Evolutionary conservation across 2,113 vertebrate species (phyloP).

Genomic region (Alethe diademata): DNA sequence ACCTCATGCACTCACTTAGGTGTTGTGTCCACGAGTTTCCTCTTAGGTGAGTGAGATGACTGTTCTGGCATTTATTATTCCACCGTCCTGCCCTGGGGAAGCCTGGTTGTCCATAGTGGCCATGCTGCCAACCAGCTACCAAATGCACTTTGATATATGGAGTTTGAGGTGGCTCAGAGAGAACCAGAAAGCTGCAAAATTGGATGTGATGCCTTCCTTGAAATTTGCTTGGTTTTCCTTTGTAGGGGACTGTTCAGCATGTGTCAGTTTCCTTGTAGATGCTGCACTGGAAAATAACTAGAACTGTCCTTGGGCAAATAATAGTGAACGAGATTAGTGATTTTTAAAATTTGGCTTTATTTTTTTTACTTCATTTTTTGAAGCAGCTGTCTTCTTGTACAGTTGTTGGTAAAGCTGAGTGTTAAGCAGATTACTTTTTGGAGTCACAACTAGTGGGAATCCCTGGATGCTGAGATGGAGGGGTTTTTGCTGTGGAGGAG

Average conservation of each 20-base stretch:
- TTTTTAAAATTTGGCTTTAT: neutral
- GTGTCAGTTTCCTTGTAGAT: neutral
- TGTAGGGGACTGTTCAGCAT: neutral
- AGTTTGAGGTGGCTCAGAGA: neutral
- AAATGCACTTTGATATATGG: neutral
- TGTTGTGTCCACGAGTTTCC: neutral
- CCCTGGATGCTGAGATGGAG: neutral
- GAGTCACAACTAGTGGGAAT: neutral
- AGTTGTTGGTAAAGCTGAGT: neutral
- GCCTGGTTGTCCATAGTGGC: neutral
- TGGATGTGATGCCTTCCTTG: neutral
- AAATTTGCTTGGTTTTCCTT: neutral
- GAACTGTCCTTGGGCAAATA: neutral
- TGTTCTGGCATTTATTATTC: accelerated
- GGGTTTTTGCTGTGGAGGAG: neutral
- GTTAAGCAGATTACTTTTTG: neutral
- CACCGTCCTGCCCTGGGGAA: accelerated
- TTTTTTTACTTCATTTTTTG: neutral
- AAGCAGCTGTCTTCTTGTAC: neutral
- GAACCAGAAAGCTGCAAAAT: neutral
- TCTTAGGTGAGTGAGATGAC: neutral
- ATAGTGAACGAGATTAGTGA: neutral
- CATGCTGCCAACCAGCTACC: accelerated
- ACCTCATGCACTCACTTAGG: neutral
- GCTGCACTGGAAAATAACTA: neutral